Base-by-base conservation (phyloP, 2,888 invertebrate species). In the Spodoptera littoralis region DNA sequence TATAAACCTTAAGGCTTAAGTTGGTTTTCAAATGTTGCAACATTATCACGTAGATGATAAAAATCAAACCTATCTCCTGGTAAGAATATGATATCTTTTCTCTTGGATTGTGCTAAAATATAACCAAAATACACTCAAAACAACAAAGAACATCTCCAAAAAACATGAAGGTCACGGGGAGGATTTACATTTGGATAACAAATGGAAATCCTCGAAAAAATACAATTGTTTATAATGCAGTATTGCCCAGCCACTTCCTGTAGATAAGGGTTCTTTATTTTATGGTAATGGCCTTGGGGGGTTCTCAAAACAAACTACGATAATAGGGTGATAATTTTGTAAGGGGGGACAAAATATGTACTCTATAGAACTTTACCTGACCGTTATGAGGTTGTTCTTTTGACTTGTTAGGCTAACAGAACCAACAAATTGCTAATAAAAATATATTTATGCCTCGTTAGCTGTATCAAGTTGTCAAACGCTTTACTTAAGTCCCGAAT, bases 251-350 rank as follows among this genome's bases (percentile, higher is more conserved):
- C 30, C 6, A 41, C 36, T 41, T 49, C 27, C 57, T 12, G n/a
- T 6, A 64, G 58, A 69, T 69, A 73, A 58, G 51, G 45, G 48
- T 52, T 60, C 65, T 73, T 79, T 73, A 68, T 73, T 76, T 68
- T 69, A 76, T 77, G 62, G 48, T 58, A 61, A 77, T 73, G 53
- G 50, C 43, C 41, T 55, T 42, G n/a, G 53, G 47, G 50, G 60
- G 8, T 8, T 43, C 55, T 54, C 54, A 52, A 64, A 73, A 62
- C 50, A 72, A 60, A 76, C 73, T 45, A 64, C 24, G 56, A 57
- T 77, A 68, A 57, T 47, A 43, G 13, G 52, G 52, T 57, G 57
- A 77, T 65, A 47, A 65, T 67, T 62, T 60, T 27, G 45, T 60
- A 27, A 30, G 30, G 30, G 8, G 18, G 51, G 24, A 49, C 45